phyloP scores from a whole-genome alignment of 1,140 invertebrate species.

The Globodera rostochiensis region DNA sequence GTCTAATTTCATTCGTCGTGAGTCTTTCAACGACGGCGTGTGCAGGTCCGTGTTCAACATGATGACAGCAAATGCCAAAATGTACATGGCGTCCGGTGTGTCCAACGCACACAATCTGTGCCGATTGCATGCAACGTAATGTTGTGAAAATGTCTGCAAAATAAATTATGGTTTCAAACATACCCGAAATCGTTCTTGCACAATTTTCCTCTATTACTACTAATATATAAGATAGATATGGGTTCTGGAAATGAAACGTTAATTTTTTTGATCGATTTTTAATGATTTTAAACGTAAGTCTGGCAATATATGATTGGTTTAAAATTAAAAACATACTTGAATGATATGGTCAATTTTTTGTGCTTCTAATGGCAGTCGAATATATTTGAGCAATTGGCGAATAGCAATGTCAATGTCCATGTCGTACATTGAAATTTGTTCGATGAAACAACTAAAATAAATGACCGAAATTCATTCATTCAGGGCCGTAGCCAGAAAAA shows the following conservation, averaged over 20 bases:
- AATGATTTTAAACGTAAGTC: background rate
- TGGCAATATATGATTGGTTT: background rate
- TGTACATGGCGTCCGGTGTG: constrained; percentile 78
- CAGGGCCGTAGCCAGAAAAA: too few species aligned
- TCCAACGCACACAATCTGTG: constrained; percentile 69
- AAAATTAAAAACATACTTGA: constrained; percentile 72
- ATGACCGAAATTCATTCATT: too few species aligned
- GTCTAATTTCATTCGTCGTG: constrained; percentile 91
- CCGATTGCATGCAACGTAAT: constrained; percentile 90
- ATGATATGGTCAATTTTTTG: constrained; percentile 97
- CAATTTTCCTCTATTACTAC: too few species aligned
- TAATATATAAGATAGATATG: too few species aligned
- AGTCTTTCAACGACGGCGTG: constrained; percentile 90
- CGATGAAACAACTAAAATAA: constrained; percentile 80
- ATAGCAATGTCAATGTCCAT: constrained; percentile 96
- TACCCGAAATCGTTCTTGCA: too few species aligned
- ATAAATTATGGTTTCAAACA: background rate
- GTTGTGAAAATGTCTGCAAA: constrained; percentile 78
- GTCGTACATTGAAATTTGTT: constrained; percentile 88
- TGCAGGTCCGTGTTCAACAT: constrained; percentile 98
- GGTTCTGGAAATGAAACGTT: background rate
- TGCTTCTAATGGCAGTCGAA: constrained; percentile 97
- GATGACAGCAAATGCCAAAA: constrained; percentile 96
- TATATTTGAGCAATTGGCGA: constrained; percentile 91
- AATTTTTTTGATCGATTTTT: background rate